Conservation (phyloP, 2,797 vertebrate species). For the Sebastes elongatus region DNA sequence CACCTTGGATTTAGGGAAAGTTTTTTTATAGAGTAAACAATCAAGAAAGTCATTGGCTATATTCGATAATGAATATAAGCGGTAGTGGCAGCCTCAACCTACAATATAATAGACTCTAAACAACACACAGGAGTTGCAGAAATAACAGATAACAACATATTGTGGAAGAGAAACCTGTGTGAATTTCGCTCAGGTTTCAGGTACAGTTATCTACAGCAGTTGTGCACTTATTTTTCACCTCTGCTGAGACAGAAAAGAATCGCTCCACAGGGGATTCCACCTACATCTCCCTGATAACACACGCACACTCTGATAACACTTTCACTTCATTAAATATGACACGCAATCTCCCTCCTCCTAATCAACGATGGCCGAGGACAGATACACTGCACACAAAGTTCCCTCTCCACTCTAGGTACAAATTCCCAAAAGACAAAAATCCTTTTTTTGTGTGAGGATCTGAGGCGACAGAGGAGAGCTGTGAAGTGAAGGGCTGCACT, state of each 20-base stretch:
- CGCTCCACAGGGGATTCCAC: constrained; percentile 23
- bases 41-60: neutral
- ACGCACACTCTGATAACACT: constrained; percentile 33
- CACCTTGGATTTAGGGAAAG: neutral
- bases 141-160: neutral
- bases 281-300: constrained; percentile 21
- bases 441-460: constrained; percentile 25
- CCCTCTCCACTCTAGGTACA: constrained; percentile 6
- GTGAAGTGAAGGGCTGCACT: constrained; percentile 27
- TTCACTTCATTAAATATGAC: constrained; percentile 45
- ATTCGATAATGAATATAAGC: neutral
- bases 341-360: constrained; percentile 33
- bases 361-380: constrained; percentile 23
- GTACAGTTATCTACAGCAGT: neutral
- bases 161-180: neutral
- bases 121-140: neutral
- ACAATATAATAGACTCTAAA: neutral
- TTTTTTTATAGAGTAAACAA: neutral
- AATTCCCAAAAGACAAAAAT: constrained; percentile 43
- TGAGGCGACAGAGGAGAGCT: constrained; percentile 24
- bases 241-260: constrained; percentile 35
- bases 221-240: constrained; percentile 38
- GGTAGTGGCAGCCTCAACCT: neutral
- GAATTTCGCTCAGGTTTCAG: constrained; percentile 19
- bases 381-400: neutral